Percentiles rank a stretch among this genome's conserved stretches.
Conservation (phyloP, 2,888 invertebrate species). For the Agapetus fuscipes region DNA sequence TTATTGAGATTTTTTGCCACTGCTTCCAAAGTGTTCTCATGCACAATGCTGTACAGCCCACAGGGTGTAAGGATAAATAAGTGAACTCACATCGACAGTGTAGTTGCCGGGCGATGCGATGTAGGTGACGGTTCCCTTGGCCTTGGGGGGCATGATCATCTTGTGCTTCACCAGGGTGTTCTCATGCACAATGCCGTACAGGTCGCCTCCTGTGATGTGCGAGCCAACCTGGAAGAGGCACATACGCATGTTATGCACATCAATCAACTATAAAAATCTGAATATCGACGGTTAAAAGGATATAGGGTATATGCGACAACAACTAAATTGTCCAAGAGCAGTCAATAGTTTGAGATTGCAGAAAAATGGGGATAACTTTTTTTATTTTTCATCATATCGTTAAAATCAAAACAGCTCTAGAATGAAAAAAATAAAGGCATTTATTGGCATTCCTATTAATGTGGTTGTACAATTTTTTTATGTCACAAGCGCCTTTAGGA, state of each 20-base stretch:
- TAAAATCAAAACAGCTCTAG: background rate
- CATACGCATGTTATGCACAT: too few species aligned
- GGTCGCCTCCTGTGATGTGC: conserved; percentile 97
- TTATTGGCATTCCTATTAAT: too few species aligned
- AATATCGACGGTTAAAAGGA: background rate
- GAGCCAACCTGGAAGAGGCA: conserved; percentile 66
- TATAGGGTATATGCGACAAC: background rate
- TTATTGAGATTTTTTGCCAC: too few species aligned
- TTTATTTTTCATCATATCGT: background rate
- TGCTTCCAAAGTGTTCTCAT: conserved; percentile 95
- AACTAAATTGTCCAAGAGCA: too few species aligned
- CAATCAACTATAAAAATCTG: background rate
- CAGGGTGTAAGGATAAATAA: too few species aligned
- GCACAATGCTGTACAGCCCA: conserved; percentile 91
- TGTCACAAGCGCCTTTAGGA: too few species aligned
- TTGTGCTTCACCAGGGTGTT: conserved; percentile 97
- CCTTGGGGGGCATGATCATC: conserved; percentile 88
- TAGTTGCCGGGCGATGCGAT: conserved; percentile 92
- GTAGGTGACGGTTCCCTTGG: conserved; percentile 94
- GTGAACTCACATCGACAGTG: conserved; percentile 69
- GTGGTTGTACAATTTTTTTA: too few species aligned
- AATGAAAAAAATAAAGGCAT: too few species aligned
- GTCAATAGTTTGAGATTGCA: too few species aligned
- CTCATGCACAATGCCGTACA: conserved; percentile 93
- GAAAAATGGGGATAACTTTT: background rate